Percentiles rank a stretch among this genome's conserved stretches.
These are phyloP conservation scores for Andrena dorsata DNA, from an alignment of 2,888 invertebrate genomes.

Conservation along the genomic window DNA sequence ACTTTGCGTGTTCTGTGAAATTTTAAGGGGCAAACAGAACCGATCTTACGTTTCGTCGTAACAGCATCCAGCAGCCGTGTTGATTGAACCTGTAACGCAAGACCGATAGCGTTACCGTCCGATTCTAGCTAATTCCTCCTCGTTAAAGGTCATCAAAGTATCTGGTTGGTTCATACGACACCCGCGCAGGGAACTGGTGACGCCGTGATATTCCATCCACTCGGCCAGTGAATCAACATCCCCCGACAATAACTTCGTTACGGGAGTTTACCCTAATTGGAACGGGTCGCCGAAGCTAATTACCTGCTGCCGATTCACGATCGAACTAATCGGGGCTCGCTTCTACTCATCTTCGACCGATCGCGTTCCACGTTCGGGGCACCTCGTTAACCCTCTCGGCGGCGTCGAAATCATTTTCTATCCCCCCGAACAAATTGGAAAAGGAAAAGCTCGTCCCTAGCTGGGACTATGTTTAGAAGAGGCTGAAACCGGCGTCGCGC, in stretches of 20 bases:
- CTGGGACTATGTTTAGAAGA: slow-evolving; percentile 66
- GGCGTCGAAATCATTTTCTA: slow-evolving; percentile 16
- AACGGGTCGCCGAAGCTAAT: slow-evolving; percentile 56
- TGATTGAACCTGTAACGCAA: slow-evolving; percentile 72
- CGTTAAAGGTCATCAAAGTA: slow-evolving; percentile 84
- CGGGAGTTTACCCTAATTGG: slow-evolving; percentile 65
- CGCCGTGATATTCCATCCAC: slow-evolving; percentile 52
- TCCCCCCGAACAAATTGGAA: slow-evolving; percentile 34
- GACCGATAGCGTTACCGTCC: slow-evolving; percentile 77
- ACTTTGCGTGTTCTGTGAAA: too few species aligned
- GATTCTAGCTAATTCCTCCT: slow-evolving; percentile 82
- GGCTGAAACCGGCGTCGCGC: slow-evolving; percentile 55
- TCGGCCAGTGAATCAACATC: slow-evolving; percentile 63
- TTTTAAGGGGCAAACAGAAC: slow-evolving; percentile 80
- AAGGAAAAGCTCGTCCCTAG: slow-evolving; percentile 29
- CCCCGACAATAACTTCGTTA: slow-evolving; percentile 70
- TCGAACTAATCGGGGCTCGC: slow-evolving; percentile 30
- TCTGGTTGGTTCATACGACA: slow-evolving; percentile 79
- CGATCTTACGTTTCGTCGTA: slow-evolving; percentile 60
- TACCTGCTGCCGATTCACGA: slow-evolving; percentile 54
- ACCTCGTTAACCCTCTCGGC: slow-evolving; percentile 23
- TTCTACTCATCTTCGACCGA: slow-evolving; percentile 34
- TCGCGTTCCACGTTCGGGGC: slow-evolving; percentile 13
- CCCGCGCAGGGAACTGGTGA: slow-evolving; percentile 59
- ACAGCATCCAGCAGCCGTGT: slow-evolving; percentile 41